A percentile compares a stretch with the other conserved stretches of the same genome.
These are phyloP conservation scores for Ophioderma brevispina DNA, from an alignment of 35 echinoderm and acorn worm genomes.

Conservation along the genomic window DNA sequence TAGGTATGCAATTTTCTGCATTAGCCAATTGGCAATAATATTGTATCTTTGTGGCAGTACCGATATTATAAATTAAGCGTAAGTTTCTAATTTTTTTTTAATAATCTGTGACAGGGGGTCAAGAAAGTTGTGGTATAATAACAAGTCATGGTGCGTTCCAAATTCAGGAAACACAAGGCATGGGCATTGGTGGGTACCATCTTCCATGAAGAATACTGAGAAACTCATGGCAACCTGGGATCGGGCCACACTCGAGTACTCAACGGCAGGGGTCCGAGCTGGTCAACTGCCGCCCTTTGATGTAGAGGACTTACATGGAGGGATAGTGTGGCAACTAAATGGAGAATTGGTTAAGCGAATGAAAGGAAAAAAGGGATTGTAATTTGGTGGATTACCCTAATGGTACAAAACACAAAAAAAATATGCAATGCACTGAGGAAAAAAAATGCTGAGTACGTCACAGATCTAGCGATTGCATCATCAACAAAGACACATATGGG, in stretches of 20 bases:
- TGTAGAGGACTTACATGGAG: slow-evolving; percentile 93
- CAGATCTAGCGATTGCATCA: too few relatives aligned
- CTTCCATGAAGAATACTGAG: slow-evolving; percentile 67
- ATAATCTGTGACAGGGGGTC: too few relatives aligned
- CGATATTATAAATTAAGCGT: neutral
- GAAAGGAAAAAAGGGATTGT: too few relatives aligned
- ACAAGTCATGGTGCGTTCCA: slow-evolving; percentile 57
- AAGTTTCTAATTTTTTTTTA: slow-evolving; percentile 18
- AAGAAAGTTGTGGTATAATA: slow-evolving; percentile 95
- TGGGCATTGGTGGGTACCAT: slow-evolving; percentile 91
- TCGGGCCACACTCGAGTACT: slow-evolving; percentile 94
- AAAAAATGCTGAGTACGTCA: too few relatives aligned
- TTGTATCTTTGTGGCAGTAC: too few relatives aligned
- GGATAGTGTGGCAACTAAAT: slow-evolving; percentile 90
- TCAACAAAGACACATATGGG: too few relatives aligned
- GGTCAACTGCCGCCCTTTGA: slow-evolving; percentile 93
- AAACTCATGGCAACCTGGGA: slow-evolving; percentile 83
- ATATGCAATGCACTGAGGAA: neutral
- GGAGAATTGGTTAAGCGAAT: slow-evolving; percentile 96
- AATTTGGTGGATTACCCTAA: too few relatives aligned
- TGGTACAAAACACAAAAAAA: slow-evolving; percentile 57
- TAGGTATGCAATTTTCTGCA: too few relatives aligned
- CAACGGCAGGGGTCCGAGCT: slow-evolving; percentile 78
- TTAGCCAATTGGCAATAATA: too few relatives aligned
- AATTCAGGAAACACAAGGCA: slow-evolving; percentile 86